Conservation (phyloP, 2,888 invertebrate genomes). For the Cyaniris semiargus region DNA sequence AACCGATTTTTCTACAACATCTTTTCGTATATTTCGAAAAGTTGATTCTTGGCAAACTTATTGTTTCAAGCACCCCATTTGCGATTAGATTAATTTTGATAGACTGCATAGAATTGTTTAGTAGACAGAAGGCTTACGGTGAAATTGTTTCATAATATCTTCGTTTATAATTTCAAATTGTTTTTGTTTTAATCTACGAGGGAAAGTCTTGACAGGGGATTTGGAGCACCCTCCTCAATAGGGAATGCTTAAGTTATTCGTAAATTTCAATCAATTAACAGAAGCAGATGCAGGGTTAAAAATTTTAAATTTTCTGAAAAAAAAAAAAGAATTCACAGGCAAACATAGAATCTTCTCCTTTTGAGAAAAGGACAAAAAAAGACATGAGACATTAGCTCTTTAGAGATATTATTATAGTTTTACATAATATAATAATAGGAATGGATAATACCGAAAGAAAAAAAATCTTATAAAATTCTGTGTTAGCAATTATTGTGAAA, state of each 20-base stretch:
- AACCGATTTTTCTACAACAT: slow-evolving; percentile 19
- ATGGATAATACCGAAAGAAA: too few species aligned
- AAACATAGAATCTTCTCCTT: too few species aligned
- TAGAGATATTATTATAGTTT: too few species aligned
- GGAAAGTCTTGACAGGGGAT: slow-evolving; percentile 57
- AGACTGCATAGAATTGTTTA: slow-evolving; percentile 75
- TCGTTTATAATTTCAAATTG: slow-evolving; percentile 63
- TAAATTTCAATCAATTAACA: slow-evolving; percentile 2
- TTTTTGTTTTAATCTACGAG: slow-evolving; percentile 68
- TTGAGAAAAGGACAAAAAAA: too few species aligned
- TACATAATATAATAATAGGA: too few species aligned
- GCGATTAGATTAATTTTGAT: slow-evolving; percentile 79
- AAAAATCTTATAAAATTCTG: too few species aligned
- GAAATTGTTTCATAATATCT: slow-evolving; percentile 72
- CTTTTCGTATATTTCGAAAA: slow-evolving; percentile 29
- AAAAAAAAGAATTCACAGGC: not conserved
- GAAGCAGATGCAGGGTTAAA: not conserved
- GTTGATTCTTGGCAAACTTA: slow-evolving; percentile 69
- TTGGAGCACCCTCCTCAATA: slow-evolving; percentile 47
- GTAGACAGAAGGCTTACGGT: slow-evolving; percentile 69
- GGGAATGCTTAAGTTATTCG: slow-evolving; percentile 8
- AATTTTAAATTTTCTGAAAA: not conserved
- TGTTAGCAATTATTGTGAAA: too few species aligned
- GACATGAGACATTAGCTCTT: too few species aligned
- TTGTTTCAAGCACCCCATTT: slow-evolving; percentile 72